These are phyloP conservation scores for Acropora tenuis DNA, from an alignment of 64 coral and sea anemone species.

Conservation along the genomic window DNA sequence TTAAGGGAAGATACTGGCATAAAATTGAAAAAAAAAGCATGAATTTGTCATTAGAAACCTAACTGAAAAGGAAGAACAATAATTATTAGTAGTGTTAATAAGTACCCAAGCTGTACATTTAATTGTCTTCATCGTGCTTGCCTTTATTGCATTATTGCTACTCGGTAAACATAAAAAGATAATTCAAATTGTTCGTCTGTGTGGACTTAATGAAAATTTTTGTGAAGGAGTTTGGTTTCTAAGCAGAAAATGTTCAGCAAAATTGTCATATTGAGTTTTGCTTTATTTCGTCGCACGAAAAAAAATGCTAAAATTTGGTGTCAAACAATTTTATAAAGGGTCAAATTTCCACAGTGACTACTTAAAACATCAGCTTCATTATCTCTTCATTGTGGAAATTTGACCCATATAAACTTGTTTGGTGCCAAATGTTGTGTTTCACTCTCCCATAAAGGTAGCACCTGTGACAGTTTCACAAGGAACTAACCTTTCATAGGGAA, in stretches of 20 bases:
- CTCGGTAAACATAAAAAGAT: not conserved
- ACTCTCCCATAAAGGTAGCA: no score
- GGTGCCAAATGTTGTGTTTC: no score
- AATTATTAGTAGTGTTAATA: not conserved
- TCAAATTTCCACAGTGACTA: no score
- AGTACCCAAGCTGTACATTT: not conserved
- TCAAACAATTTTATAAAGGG: no score
- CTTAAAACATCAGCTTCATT: no score
- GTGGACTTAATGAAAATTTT: not conserved
- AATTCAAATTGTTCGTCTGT: constrained; percentile 9
- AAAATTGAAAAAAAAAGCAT: not conserved
- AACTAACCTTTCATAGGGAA: no score
- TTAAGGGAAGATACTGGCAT: not conserved
- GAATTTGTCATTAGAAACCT: not conserved
- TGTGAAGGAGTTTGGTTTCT: not conserved
- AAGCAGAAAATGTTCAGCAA: not conserved
- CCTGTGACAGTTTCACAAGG: no score
- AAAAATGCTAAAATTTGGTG: no score
- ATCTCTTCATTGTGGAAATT: no score
- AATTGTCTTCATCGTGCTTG: not conserved
- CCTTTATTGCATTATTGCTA: not conserved
- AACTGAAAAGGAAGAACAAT: no score
- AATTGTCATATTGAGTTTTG: not conserved
- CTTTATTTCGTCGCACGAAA: no score
- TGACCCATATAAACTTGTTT: no score